Percentiles rank a stretch among this genome's conserved stretches.
Evolutionary conservation across 2,113 vertebrate genomes (phyloP).

Genomic region (Jaculus jaculus): DNA sequence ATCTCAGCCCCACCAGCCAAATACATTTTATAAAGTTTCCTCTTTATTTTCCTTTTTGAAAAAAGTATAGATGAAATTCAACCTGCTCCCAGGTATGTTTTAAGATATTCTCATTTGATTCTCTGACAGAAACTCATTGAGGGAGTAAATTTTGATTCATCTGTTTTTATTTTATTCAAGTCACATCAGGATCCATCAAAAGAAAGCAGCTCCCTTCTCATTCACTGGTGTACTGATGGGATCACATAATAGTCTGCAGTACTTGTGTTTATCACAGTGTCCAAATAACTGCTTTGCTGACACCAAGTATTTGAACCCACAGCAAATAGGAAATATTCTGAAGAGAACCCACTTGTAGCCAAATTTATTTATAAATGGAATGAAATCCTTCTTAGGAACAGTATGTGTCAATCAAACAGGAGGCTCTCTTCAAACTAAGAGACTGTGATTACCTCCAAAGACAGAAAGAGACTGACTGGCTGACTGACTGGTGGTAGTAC

Average conservation of each 20-base stretch:
- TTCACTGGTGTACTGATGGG: not conserved
- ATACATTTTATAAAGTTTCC: not conserved
- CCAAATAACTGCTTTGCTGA: not conserved
- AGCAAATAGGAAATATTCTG: not conserved
- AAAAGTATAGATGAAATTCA: not conserved
- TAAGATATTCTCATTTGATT: slow-evolving; percentile 6
- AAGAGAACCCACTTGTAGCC: not conserved
- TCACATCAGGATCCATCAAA: not conserved
- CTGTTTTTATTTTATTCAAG: not conserved
- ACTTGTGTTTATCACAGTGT: not conserved
- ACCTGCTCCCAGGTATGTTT: not conserved
- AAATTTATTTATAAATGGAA: slow-evolving; percentile 6
- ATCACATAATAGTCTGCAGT: not conserved
- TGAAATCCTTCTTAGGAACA: not conserved
- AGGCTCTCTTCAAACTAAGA: slow-evolving; percentile 17
- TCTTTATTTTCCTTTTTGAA: not conserved
- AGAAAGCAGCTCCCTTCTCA: not conserved
- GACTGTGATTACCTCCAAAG: not conserved
- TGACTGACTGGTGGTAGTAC: no score
- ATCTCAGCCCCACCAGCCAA: not conserved
- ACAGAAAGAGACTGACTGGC: no score
- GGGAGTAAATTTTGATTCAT: not conserved
- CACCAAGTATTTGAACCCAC: not conserved
- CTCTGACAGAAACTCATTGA: not conserved
- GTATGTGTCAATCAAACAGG: not conserved